Percentiles rank a stretch among this genome's conserved stretches.
phyloP scores from a whole-genome alignment of 2,113 vertebrate species.

The Tenebrosternarchus preto region DNA sequence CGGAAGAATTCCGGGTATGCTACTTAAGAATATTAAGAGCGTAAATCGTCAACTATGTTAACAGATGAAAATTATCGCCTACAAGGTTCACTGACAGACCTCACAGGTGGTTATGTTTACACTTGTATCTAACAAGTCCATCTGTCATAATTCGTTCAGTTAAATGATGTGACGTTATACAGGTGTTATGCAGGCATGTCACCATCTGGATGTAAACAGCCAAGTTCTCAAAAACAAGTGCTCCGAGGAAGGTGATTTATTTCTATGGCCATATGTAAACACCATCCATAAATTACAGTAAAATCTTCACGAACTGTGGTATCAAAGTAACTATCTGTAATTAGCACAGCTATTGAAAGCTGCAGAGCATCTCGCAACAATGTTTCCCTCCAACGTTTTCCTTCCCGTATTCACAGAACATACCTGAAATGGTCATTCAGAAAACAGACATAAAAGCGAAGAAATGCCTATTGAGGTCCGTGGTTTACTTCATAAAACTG shows the following conservation, averaged over 20 bases:
- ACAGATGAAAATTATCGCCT: neutral
- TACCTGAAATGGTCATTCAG: neutral
- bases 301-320: no score
- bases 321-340: no score
- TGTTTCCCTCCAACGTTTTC: neutral
- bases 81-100: neutral
- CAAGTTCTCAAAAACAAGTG: neutral
- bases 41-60: neutral
- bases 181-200: neutral
- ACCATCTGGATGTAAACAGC: slow-evolving; percentile 21
- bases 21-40: no score
- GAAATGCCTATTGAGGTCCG: neutral
- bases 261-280: no score
- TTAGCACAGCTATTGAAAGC: neutral
- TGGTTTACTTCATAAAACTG: neutral
- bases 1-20: no score
- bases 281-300: no score
- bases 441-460: neutral
- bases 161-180: neutral
- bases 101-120: neutral
- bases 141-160: neutral
- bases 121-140: no score
- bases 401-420: neutral
- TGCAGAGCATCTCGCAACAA: neutral
- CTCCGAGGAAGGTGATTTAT: neutral